Conservation (phyloP, 1,140 invertebrate genomes). For the Drosophila auraria region DNA sequence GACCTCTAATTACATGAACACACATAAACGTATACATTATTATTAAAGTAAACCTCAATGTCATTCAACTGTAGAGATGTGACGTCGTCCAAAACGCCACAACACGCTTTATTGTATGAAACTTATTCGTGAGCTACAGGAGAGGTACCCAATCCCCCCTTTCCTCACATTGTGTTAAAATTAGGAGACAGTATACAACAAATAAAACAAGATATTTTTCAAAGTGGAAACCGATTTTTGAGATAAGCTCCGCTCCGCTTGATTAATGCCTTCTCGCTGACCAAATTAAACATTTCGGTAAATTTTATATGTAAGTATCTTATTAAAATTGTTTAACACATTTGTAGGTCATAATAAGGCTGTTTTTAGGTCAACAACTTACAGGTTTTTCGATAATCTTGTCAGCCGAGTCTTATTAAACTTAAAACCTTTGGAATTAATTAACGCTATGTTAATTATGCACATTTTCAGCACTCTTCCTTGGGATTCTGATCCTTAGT, state of each 20-base stretch:
- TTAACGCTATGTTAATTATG: no score
- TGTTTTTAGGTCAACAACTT: no score
- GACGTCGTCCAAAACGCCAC: slow-evolving; percentile 43
- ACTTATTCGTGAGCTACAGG: slow-evolving; percentile 33
- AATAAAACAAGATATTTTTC: slow-evolving; percentile 44
- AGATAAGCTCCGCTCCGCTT: slow-evolving; percentile 16
- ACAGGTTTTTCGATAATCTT: no score
- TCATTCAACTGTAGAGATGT: slow-evolving; percentile 50
- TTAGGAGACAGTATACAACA: slow-evolving; percentile 44
- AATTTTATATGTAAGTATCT: not conserved
- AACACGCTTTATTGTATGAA: slow-evolving; percentile 52
- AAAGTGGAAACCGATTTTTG: slow-evolving; percentile 20
- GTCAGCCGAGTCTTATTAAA: no score
- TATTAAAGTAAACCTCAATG: slow-evolving; percentile 43
- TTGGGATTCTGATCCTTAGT: no score
- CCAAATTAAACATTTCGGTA: slow-evolving; percentile 20
- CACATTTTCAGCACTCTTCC: no score
- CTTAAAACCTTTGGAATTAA: no score
- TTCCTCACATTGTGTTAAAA: slow-evolving; percentile 41
- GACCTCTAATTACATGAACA: slow-evolving; percentile 75
- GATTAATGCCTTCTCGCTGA: slow-evolving; percentile 36
- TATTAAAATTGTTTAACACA: not conserved
- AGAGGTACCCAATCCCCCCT: slow-evolving; percentile 12
- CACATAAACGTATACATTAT: slow-evolving; percentile 63
- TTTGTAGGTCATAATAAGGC: slow-evolving; percentile 16